Conservation (phyloP, 2,888 invertebrate genomes). For the Polydrusus tereticollis region DNA sequence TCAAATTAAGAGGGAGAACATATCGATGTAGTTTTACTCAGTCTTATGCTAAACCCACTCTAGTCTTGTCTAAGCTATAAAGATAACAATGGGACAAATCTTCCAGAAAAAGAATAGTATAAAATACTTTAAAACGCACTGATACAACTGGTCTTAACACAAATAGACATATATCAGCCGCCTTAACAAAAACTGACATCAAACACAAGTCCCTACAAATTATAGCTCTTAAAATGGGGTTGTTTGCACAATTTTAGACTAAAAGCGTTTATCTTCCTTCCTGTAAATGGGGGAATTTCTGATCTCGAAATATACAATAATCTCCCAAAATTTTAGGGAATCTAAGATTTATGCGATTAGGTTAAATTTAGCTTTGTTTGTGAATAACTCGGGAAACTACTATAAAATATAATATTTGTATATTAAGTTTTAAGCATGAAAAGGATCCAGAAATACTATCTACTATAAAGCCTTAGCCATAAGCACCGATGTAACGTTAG, state of each 20-base stretch:
- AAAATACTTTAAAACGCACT: not conserved
- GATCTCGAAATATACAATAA: conserved; percentile 22
- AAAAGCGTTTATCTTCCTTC: conserved; percentile 20
- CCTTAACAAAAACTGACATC: conserved; percentile 22
- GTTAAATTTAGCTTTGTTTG: not conserved
- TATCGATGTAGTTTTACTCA: too few species aligned
- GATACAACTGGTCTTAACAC: conserved; percentile 23
- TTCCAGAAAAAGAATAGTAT: not conserved
- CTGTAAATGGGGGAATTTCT: conserved; percentile 10
- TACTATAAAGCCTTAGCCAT: too few species aligned
- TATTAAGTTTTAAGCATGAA: too few species aligned
- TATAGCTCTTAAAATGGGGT: conserved; percentile 14
- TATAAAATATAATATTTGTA: not conserved
- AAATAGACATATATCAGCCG: conserved; percentile 4
- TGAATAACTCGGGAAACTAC: not conserved
- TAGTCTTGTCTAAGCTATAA: not conserved
- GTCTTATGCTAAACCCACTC: too few species aligned
- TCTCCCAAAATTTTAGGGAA: conserved; percentile 11
- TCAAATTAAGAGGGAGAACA: too few species aligned
- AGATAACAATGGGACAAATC: not conserved
- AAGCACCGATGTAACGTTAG: too few species aligned
- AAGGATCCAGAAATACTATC: too few species aligned
- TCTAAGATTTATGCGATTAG: conserved; percentile 1
- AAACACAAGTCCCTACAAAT: conserved; percentile 16
- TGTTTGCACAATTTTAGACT: conserved; percentile 30